Evolutionary conservation across 1,140 invertebrate genomes (phyloP), one percentile per base, ranked within the genome.

Genomic region (Drosophila bifasciata): DNA sequence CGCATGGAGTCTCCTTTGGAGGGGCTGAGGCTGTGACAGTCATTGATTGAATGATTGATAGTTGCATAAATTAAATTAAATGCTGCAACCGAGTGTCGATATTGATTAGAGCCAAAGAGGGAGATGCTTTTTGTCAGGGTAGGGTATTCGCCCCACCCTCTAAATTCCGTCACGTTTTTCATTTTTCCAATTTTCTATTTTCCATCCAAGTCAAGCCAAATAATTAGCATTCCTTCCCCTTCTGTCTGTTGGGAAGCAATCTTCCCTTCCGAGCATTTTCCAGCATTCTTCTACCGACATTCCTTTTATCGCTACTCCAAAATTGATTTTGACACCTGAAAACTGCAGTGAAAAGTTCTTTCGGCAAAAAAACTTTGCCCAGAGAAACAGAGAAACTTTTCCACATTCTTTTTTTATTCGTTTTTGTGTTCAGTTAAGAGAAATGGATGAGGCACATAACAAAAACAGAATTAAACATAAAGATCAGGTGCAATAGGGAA

Each of bases 251-350:
- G 55, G 48, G 43, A 58, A 66, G 19, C 67, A 79, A 52, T 66
- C 58, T 52, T 16, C 21, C n/a, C 48, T 19, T 0, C 2, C 25
- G 16, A 51, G 39, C 11, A 19, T 40, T 51, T 59, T 63, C 55
- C 59, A 25, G n/a, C n/a, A n/a, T n/a, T n/a, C 53, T 62, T 61
- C 67, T 40, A 21, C 32, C 32, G 21, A 28, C 44, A 55, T 36
- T 13, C 32, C 57, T 61, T 73, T 73, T 73, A 73, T 73, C 69
- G 21, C 68, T 55, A 51, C 44, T 56, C 53, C 56, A 16, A 72
- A 85, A 85, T 86, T 85, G 80, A 85, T 85, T 85, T 85, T 86
- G 80, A 86, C 81, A 86, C 80, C 81, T 74, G 70, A 79, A 69
- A 66, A 69, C 66, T 69, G 66, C 62, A 68, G 5, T 36, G 32